Conservation (phyloP, 2,113 vertebrate species). For the Recurvirostra avosetta region DNA sequence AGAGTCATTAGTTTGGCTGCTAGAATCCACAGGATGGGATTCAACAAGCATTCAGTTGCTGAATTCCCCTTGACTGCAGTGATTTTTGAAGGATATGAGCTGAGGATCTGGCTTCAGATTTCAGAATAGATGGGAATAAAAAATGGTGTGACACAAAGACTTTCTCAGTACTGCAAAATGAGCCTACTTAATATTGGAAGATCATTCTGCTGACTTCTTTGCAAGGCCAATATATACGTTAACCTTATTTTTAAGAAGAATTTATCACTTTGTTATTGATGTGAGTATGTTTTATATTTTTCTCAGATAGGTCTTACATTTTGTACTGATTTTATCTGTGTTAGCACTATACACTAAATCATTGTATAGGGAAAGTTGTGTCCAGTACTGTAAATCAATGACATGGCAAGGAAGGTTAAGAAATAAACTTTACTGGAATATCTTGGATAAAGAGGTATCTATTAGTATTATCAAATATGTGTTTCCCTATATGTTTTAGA, state of each 20-base stretch:
- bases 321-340: background rate
- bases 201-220: background rate
- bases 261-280: background rate
- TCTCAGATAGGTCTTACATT: background rate
- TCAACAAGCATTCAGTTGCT: background rate
- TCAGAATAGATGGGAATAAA: background rate
- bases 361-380: background rate
- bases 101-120: background rate
- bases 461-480: background rate
- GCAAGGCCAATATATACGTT: background rate
- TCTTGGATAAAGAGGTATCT: background rate
- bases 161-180: background rate
- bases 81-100: background rate
- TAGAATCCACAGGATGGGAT: background rate
- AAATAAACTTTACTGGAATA: background rate
- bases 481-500: background rate
- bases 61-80: background rate
- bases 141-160: background rate
- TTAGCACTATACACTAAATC: background rate
- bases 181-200: background rate
- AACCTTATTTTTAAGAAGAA: background rate
- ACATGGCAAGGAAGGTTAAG: background rate
- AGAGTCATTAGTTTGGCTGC: background rate
- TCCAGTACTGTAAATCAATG: background rate
- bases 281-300: background rate